These are phyloP conservation scores for Myiotriccus ornatus DNA, from an alignment of 2,797 vertebrate species.

Conservation along the genomic window DNA sequence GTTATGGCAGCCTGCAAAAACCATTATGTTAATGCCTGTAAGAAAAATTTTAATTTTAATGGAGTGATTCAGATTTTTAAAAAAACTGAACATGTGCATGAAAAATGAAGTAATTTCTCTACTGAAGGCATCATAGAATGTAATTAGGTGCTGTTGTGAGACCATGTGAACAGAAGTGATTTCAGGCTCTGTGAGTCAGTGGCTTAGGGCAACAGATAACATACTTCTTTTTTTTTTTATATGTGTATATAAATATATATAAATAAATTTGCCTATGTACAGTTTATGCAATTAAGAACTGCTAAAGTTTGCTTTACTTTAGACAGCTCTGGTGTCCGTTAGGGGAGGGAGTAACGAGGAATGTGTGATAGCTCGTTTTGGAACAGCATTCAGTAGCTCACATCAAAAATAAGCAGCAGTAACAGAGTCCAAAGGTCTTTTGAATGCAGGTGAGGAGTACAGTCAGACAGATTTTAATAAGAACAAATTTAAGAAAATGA, in stretches of 20 bases:
- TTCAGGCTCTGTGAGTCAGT: conserved; percentile 10
- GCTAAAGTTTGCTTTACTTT: background rate
- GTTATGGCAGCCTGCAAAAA: background rate
- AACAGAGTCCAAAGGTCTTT: background rate
- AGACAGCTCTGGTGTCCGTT: background rate
- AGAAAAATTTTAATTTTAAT: background rate
- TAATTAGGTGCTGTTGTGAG: background rate
- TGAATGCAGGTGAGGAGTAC: background rate
- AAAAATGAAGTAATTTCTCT: conserved; percentile 6
- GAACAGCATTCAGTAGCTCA: background rate
- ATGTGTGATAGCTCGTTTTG: background rate
- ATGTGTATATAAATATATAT: background rate
- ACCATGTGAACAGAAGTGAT: background rate
- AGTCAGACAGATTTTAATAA: background rate
- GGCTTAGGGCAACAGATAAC: background rate
- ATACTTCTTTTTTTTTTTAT: background rate
- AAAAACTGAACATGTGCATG: background rate
- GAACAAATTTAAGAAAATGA: background rate
- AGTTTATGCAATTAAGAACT: background rate
- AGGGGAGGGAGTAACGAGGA: background rate
- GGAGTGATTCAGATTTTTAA: background rate
- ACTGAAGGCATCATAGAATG: background rate
- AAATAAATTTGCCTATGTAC: background rate
- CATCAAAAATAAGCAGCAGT: background rate
- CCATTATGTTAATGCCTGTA: background rate